phyloP scores from a whole-genome alignment of 1,140 invertebrate species.

The Formica exsecta region DNA sequence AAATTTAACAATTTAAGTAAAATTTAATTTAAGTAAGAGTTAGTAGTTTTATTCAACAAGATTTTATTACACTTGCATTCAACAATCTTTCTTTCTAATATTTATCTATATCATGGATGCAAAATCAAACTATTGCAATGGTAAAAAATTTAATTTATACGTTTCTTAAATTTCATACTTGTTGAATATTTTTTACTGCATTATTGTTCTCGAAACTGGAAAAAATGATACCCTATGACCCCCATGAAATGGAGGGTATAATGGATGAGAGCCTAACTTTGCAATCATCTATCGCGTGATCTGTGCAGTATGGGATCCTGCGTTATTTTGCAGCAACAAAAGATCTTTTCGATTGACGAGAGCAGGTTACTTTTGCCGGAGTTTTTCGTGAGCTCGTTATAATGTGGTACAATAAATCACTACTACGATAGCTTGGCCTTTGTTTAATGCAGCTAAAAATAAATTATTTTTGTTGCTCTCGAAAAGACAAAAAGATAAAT shows the following conservation, averaged over 20 bases:
- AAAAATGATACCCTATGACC: neutral
- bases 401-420: constrained; percentile 32
- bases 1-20: too few relatives aligned
- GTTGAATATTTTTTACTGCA: neutral
- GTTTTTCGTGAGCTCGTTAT: constrained; percentile 19
- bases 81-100: neutral
- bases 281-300: constrained; percentile 36
- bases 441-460: constrained; percentile 12
- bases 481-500: neutral
- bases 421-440: neutral
- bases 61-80: neutral
- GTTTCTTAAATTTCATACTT: neutral
- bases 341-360: constrained; percentile 26
- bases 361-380: constrained; percentile 10
- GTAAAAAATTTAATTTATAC: neutral
- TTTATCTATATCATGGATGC: neutral
- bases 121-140: neutral
- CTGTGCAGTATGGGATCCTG: neutral
- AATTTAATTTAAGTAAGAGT: constrained; percentile 15
- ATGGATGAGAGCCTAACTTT: constrained; percentile 33
- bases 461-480: neutral
- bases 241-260: constrained; percentile 4
- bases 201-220: constrained; percentile 10
- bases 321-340: constrained; percentile 25
- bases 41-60: neutral